Conservation (phyloP, 2,888 invertebrate genomes). For the Anthophora plumipes region DNA sequence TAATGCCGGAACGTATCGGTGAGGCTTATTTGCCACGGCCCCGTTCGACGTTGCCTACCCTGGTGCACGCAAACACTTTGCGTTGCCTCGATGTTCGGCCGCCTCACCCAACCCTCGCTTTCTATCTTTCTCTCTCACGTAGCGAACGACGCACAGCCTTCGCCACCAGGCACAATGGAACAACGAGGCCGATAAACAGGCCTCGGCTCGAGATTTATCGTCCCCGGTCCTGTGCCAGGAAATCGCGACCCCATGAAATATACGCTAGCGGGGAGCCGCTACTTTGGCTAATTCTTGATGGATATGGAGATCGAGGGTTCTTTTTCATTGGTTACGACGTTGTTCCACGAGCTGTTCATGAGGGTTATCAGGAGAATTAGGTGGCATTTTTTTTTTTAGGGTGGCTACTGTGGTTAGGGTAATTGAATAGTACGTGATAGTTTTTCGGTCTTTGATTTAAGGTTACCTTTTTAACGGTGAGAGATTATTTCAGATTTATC, state of each 20-base stretch:
- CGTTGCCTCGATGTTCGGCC: constrained; percentile 43
- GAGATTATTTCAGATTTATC: no score
- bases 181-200: constrained; percentile 61
- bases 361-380: neutral
- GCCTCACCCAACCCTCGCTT: no score
- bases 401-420: no score
- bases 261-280: constrained; percentile 25
- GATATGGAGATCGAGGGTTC: neutral
- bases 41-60: constrained; percentile 32
- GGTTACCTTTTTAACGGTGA: no score
- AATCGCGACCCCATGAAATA: constrained; percentile 46
- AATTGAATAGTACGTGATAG: no score
- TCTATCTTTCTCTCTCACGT: no score
- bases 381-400: no score
- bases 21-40: constrained; percentile 62
- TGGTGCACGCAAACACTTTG: constrained; percentile 53
- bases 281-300: neutral
- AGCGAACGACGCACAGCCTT: constrained; percentile 38
- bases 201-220: constrained; percentile 57
- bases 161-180: constrained; percentile 61
- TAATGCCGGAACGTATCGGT: constrained; percentile 58
- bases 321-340: neutral
- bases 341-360: neutral
- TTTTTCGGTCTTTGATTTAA: no score
- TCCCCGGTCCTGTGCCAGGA: constrained; percentile 48